Evolutionary conservation across 2,113 vertebrate genomes (phyloP).

Genomic region (Columba livia): DNA sequence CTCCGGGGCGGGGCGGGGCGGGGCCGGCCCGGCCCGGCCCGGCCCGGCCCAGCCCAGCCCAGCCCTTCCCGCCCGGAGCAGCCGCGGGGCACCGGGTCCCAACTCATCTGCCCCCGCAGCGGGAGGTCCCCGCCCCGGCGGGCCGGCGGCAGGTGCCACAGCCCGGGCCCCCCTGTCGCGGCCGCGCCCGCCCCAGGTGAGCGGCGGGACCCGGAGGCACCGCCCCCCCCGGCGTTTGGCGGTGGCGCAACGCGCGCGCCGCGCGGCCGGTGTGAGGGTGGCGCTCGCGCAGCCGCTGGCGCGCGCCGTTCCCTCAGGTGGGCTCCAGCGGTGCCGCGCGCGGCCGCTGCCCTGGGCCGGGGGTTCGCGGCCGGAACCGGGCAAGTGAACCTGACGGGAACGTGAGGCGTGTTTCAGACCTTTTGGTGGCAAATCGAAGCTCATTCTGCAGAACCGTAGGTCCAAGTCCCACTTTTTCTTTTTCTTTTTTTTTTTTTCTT

Average conservation of each 20-base stretch:
- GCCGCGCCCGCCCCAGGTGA: fast-evolving
- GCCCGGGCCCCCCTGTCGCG: not conserved
- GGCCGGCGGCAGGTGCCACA: no score
- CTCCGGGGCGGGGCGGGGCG: no score
- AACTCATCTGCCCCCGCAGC: not conserved
- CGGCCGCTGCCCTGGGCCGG: fast-evolving
- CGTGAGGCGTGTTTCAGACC: fast-evolving
- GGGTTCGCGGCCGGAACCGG: fast-evolving
- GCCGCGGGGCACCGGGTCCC: fast-evolving
- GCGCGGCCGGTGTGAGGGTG: not conserved
- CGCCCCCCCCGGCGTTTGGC: not conserved
- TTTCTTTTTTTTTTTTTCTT: not conserved
- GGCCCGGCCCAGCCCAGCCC: not conserved
- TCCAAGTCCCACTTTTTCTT: not conserved
- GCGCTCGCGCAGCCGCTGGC: no score
- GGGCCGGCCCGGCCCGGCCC: no score
- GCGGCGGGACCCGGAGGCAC: fast-evolving
- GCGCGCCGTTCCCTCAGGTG: not conserved
- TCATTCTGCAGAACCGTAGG: not conserved
- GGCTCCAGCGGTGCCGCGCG: fast-evolving
- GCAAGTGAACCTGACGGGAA: not conserved
- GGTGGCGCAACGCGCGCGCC: no score
- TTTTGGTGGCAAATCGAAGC: not conserved
- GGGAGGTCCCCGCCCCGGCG: no score
- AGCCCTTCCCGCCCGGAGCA: no score